Percentiles rank a stretch among this genome's conserved stretches.
phyloP scores from a whole-genome alignment of 2,888 invertebrate species.

The Meiosimyza decipiens region DNA sequence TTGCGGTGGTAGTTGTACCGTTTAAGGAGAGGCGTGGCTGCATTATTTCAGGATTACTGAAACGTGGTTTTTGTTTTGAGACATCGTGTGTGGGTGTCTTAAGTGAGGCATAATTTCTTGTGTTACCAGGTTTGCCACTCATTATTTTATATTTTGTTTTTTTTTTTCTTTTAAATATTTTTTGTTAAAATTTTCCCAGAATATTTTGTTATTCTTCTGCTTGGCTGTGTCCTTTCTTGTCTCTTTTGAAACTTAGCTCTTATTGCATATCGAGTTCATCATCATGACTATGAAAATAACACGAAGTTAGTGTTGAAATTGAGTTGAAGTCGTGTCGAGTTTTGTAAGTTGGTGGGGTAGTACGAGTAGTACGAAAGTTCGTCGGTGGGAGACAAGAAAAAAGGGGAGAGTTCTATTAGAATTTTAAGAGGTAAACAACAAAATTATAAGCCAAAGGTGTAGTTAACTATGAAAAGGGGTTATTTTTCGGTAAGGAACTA shows the following conservation, averaged over 20 bases:
- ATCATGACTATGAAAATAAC: constrained; percentile 43
- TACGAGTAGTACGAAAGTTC: too few species aligned
- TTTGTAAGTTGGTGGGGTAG: too few species aligned
- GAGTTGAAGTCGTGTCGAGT: too few species aligned
- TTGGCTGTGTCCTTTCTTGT: constrained; percentile 23
- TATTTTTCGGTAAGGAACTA: too few species aligned
- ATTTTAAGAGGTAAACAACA: too few species aligned
- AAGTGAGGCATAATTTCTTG: constrained; percentile 35
- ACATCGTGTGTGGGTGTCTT: constrained; percentile 5
- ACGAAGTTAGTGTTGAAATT: constrained; percentile 39
- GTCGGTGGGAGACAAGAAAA: too few species aligned
- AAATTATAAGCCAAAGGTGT: too few species aligned
- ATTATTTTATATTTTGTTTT: constrained; percentile 25
- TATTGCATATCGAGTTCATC: constrained; percentile 31
- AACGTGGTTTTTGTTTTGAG: constrained; percentile 52
- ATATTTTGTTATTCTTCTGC: background rate
- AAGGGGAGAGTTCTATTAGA: too few species aligned
- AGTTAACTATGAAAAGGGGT: too few species aligned
- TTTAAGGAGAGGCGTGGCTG: constrained; percentile 65
- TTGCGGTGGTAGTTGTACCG: constrained; percentile 51
- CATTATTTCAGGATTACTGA: constrained; percentile 62
- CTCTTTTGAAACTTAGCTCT: constrained; percentile 29
- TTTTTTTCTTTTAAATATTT: constrained; percentile 13
- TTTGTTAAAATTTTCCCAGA: background rate
- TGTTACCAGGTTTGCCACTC: constrained; percentile 33